Base-by-base conservation (phyloP, 2,888 invertebrate genomes). In the Campoplex nolae region DNA sequence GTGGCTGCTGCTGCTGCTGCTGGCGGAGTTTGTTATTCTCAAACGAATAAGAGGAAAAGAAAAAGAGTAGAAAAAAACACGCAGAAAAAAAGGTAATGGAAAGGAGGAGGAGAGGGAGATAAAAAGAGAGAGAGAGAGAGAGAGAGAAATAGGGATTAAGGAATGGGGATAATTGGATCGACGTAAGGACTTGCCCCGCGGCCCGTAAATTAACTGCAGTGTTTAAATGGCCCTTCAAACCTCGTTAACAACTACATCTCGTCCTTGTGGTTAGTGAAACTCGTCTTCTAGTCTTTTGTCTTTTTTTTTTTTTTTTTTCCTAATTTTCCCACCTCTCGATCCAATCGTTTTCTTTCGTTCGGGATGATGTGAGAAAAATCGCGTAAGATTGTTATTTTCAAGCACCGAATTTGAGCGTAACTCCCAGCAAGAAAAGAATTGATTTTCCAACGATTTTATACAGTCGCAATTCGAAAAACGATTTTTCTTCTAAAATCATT, bases 151-250 rank as follows among this genome's bases (percentile, higher is more conserved):
- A 67, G 73, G n/a, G 73, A 68, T 68, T 42, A 42, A 42, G 68
- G 68, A 84, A 80, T 75, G 70, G 76, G 77, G 78, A 73, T 88
- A 83, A 84, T 88, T 85, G 85, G 85, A 83, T 85, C 79, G 82
- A 86, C 83, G 85, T 87, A 85, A 85, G 82, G 87, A 87, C 87
- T 76, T 87, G 71, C 45, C 80, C 73, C 79, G 80, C 83, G 83
- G 86, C 79, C 62, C 65, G 83, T 80, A 83, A 86, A 86, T 86
- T 86, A 86, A 83, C 86, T 86, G 86, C 80, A 86, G 86, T 86
- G 86, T 85, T 87, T 87, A 87, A 84, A 87, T 87, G 80, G 81
- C 83, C 84, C 84, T 86, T 88, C 78, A 83, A 83, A 87, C 79
- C 83, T 87, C 79, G 83, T 87, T 87, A 86, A 86, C 86, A 86